Evolutionary conservation across 2,113 vertebrate species (phyloP).

Genomic region (Phylloscopus whistleri): DNA sequence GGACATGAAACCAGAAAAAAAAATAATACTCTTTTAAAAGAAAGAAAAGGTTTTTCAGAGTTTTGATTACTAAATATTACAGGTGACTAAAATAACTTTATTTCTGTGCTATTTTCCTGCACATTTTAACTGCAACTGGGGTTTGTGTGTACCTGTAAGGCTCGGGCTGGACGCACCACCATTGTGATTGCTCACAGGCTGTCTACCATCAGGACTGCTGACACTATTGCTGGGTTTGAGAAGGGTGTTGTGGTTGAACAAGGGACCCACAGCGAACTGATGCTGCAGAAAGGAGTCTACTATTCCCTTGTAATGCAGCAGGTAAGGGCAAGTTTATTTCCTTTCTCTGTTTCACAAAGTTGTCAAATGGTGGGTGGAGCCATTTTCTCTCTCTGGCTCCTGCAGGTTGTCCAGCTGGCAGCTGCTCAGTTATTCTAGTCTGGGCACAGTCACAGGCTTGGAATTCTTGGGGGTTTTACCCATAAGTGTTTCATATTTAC

Average conservation of each 20-base stretch:
- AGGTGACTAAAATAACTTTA: neutral
- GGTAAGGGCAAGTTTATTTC: conserved; percentile 29
- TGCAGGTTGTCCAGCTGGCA: neutral
- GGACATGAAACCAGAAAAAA: neutral
- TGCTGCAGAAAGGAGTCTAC: conserved; percentile 76
- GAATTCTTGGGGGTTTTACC: neutral
- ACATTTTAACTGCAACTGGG: neutral
- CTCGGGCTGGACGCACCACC: conserved; percentile 76
- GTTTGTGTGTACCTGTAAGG: conserved; percentile 50
- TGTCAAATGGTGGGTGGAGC: neutral
- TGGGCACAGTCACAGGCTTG: neutral
- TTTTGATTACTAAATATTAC: neutral
- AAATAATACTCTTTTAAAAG: neutral
- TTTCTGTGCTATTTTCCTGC: neutral
- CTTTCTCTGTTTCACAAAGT: neutral
- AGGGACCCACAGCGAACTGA: conserved; percentile 75
- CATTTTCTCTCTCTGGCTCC: neutral
- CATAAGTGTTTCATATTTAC: neutral
- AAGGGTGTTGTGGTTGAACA: conserved; percentile 72
- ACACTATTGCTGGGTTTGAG: conserved; percentile 75
- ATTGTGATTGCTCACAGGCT: conserved; percentile 80
- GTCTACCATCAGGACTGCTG: conserved; percentile 76
- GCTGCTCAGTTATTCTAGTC: neutral
- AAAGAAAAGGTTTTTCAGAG: neutral
- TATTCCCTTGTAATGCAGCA: conserved; percentile 77